phyloP scores from a whole-genome alignment of 2,797 vertebrate genomes.

The Benthosema pterotum region DNA sequence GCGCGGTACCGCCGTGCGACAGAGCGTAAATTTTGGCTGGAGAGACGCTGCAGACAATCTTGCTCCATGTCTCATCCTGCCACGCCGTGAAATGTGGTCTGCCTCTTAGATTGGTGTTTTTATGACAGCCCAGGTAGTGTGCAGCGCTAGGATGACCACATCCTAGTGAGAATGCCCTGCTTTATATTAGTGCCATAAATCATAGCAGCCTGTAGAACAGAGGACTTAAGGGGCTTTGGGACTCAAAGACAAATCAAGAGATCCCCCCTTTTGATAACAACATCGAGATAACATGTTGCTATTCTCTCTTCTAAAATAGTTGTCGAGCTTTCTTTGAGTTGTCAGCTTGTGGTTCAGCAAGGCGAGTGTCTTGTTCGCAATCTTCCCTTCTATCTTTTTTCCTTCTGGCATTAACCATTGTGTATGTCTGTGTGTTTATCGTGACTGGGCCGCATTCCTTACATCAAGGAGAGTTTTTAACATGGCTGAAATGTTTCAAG shows the following conservation, averaged over 20 bases:
- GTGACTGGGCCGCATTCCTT: constrained; percentile 1
- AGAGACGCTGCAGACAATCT: constrained; percentile 48
- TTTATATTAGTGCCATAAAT: constrained; percentile 78
- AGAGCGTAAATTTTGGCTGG: too few relatives aligned
- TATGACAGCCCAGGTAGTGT: constrained; percentile 64
- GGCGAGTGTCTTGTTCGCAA: constrained; percentile 38
- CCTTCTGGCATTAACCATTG: constrained; percentile 9
- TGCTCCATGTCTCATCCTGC: constrained; percentile 55
- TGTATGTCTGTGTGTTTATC: constrained; percentile 9
- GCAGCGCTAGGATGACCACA: constrained; percentile 38
- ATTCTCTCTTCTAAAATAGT: constrained; percentile 11
- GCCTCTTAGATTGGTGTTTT: constrained; percentile 69
- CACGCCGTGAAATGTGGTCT: constrained; percentile 62
- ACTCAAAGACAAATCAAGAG: constrained; percentile 60
- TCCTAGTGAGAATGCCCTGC: constrained; percentile 64
- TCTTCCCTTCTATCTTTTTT: constrained; percentile 24
- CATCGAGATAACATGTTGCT: constrained; percentile 21
- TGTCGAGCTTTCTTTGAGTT: constrained; percentile 38
- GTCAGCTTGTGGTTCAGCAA: constrained; percentile 51
- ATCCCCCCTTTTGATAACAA: constrained; percentile 41
- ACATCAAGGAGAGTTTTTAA: constrained; percentile 21
- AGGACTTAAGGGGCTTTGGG: constrained; percentile 50
- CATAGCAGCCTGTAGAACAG: constrained; percentile 66
- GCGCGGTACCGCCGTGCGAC: too few relatives aligned
- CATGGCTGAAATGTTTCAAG: constrained; percentile 26